Evolutionary conservation across 2,797 vertebrate genomes (phyloP).

Genomic region (Chloroceryle inda): DNA sequence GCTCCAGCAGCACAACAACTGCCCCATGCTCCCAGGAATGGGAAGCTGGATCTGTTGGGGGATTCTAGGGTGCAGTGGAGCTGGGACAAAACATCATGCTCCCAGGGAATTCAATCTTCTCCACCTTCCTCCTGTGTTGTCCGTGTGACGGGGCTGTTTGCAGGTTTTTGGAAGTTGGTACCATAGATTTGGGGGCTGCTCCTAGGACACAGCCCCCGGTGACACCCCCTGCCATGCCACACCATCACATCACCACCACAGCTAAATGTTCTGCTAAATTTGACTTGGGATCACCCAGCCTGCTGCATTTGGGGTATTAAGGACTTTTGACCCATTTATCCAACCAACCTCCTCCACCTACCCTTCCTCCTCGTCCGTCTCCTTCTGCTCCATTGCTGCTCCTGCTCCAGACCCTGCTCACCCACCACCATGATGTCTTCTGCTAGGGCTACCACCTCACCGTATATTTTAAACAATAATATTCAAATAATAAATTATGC

Average conservation of each 20-base stretch:
- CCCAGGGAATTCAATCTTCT: neutral
- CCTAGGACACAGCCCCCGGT: neutral
- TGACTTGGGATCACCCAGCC: neutral
- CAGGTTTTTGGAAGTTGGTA: neutral
- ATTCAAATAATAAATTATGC: neutral
- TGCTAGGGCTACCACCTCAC: neutral
- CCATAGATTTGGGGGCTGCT: neutral
- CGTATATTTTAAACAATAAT: neutral
- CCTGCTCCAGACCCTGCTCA: neutral
- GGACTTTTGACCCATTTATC: neutral
- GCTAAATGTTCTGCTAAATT: neutral
- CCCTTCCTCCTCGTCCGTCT: neutral
- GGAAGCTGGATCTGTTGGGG: accelerated
- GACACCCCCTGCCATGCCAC: neutral
- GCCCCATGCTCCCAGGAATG: accelerated
- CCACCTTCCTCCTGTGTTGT: accelerated
- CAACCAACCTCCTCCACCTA: neutral
- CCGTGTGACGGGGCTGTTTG: neutral
- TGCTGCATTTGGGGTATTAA: neutral
- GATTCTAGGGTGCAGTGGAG: neutral
- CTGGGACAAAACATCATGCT: neutral
- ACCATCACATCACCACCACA: accelerated
- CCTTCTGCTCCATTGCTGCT: neutral
- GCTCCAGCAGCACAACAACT: neutral
- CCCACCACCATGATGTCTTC: neutral